phyloP scores from a whole-genome alignment of 2,113 vertebrate species.

The Coracopsis vasa region DNA sequence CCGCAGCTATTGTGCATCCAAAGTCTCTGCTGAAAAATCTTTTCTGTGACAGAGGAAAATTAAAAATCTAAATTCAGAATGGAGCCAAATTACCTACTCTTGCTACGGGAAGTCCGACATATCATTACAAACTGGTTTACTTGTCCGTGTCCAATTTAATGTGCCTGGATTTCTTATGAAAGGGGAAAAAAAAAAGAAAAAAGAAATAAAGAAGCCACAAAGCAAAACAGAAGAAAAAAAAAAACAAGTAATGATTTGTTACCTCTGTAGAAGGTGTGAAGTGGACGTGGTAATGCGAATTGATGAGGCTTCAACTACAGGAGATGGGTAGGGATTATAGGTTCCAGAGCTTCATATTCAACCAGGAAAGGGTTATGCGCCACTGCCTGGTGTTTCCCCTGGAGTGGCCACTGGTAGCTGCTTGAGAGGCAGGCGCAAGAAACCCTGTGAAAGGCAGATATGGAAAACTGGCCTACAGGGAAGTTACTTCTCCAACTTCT shows the following conservation, averaged over 20 bases:
- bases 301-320: not conserved
- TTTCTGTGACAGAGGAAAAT: conserved; percentile 60
- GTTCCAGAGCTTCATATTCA: not conserved
- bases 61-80: conserved; percentile 67
- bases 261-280: not conserved
- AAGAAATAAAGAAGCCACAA: not conserved
- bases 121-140: conserved; percentile 43
- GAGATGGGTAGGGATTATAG: not conserved
- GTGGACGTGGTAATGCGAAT: not conserved
- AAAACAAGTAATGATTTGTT: not conserved
- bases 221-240: not conserved
- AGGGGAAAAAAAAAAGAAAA: not conserved
- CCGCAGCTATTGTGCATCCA: conserved; percentile 34
- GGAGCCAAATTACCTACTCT: conserved; percentile 36
- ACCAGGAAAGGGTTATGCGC: not conserved
- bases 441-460: conserved; percentile 21
- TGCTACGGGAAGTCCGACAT: not conserved
- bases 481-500: not conserved
- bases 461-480: not conserved
- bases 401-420: not conserved
- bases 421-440: not conserved
- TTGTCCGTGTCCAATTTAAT: not conserved
- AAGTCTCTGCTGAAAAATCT: conserved; percentile 52
- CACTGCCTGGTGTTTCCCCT: not conserved
- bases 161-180: not conserved